These are phyloP conservation scores for Ptychadena robeensis DNA, from an alignment of 2,797 vertebrate species.

Conservation along the genomic window DNA sequence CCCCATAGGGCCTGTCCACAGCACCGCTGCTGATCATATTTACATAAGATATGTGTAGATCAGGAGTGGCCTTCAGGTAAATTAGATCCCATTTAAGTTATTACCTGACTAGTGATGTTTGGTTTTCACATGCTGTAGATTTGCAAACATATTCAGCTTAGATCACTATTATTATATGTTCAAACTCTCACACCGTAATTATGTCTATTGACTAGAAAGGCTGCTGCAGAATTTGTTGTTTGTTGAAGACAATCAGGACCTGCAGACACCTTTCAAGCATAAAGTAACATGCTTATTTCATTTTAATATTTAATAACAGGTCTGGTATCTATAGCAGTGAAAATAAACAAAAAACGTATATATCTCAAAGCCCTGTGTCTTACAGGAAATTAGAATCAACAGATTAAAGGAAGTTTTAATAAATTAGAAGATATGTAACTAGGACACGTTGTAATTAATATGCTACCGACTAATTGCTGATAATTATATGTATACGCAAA, in stretches of 20 bases:
- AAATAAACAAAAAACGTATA: constrained; percentile 18
- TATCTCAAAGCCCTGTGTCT: neutral
- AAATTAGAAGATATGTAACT: constrained; percentile 46
- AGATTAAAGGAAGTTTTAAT: constrained; percentile 56
- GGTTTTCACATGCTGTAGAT: too few relatives aligned
- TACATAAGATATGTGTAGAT: too few relatives aligned
- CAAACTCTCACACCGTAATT: neutral
- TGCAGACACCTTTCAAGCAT: neutral
- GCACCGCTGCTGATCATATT: too few relatives aligned
- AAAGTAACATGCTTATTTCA: neutral
- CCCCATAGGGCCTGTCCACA: too few relatives aligned
- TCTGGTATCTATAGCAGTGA: neutral
- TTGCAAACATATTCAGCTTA: neutral
- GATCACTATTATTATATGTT: neutral
- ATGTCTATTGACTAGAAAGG: neutral
- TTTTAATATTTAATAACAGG: neutral
- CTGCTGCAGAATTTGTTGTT: neutral
- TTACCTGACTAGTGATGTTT: too few relatives aligned
- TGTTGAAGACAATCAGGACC: neutral
- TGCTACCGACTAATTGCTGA: constrained; percentile 52
- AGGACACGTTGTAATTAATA: constrained; percentile 45
- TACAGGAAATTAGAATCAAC: constrained; percentile 53
- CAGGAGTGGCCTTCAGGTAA: too few relatives aligned
- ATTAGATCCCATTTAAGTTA: too few relatives aligned
- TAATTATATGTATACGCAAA: constrained; percentile 50